Percentiles rank a stretch among this genome's conserved stretches.
These are phyloP conservation scores for Botia kubotai DNA, from an alignment of 2,797 vertebrate genomes.

Conservation along the genomic window DNA sequence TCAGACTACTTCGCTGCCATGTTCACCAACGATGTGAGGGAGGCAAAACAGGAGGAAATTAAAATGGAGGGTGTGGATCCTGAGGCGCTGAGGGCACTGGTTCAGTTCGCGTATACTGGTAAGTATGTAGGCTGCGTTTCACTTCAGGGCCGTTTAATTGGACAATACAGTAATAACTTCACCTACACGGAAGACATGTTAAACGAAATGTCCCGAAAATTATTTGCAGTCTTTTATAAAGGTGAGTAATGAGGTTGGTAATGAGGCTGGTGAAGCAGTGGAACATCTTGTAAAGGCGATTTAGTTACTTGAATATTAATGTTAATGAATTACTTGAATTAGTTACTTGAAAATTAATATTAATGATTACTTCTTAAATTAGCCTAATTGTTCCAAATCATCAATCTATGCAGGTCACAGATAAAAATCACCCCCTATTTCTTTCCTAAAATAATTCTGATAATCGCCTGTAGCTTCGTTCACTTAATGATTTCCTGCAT, in stretches of 20 bases:
- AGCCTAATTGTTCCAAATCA: neutral
- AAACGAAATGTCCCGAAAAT: neutral
- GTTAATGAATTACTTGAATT: too few species aligned
- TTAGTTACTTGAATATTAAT: neutral
- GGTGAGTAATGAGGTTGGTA: too few species aligned
- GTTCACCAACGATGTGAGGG: slow-evolving; percentile 95
- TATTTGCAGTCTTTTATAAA: neutral
- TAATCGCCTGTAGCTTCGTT: neutral
- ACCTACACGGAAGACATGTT: neutral
- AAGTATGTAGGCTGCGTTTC: slow-evolving; percentile 58
- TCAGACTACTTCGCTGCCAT: slow-evolving; percentile 98
- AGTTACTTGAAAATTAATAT: neutral
- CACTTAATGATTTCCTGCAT: neutral
- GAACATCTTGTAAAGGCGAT: neutral
- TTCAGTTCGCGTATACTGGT: slow-evolving; percentile 97
- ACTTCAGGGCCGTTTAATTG: neutral
- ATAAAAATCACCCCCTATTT: neutral
- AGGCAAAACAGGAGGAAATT: slow-evolving; percentile 96
- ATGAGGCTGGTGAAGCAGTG: too few species aligned
- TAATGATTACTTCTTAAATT: neutral
- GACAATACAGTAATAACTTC: neutral
- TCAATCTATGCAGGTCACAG: neutral
- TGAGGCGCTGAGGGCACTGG: slow-evolving; percentile 89
- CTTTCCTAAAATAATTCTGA: neutral
- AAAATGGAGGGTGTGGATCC: slow-evolving; percentile 98